Evolutionary conservation across 2,113 vertebrate species (phyloP).

Genomic region (Corythoichthys haematopterus): DNA sequence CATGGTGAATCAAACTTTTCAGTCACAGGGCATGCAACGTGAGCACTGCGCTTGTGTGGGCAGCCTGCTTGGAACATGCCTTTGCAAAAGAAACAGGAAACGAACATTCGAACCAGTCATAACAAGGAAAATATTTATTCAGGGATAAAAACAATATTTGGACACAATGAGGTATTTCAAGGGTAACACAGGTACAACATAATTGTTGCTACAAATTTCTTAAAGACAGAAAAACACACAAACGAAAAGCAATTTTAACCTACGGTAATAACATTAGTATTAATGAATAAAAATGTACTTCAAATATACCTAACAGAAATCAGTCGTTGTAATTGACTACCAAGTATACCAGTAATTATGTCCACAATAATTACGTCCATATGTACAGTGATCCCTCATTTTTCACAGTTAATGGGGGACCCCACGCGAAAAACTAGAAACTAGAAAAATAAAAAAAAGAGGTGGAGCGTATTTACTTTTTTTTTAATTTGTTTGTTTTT

Average conservation of each 20-base stretch:
- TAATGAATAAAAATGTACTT: neutral
- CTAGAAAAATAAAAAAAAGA: too few species aligned
- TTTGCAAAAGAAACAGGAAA: slow-evolving; percentile 11
- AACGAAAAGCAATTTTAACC: too few species aligned
- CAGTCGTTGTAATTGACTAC: too few species aligned
- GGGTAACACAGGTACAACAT: neutral
- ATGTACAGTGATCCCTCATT: too few species aligned
- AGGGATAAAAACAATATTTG: slow-evolving; percentile 6
- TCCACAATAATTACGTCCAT: too few species aligned
- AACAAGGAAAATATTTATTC: slow-evolving; percentile 12
- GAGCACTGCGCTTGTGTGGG: slow-evolving; percentile 26
- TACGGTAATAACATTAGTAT: neutral
- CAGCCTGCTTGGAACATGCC: slow-evolving; percentile 21
- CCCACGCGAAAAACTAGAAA: too few species aligned
- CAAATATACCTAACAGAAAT: too few species aligned
- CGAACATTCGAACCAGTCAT: slow-evolving; percentile 8
- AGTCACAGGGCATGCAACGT: slow-evolving; percentile 45
- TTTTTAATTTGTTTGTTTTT: too few species aligned
- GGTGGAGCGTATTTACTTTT: too few species aligned
- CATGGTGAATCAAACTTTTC: slow-evolving; percentile 15
- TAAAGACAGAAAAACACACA: neutral
- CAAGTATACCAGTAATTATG: too few species aligned
- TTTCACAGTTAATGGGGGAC: too few species aligned
- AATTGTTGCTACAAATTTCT: neutral
- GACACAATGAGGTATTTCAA: neutral